Conservation (phyloP, 2,113 vertebrate genomes). For the Acrocephalus kingi region DNA sequence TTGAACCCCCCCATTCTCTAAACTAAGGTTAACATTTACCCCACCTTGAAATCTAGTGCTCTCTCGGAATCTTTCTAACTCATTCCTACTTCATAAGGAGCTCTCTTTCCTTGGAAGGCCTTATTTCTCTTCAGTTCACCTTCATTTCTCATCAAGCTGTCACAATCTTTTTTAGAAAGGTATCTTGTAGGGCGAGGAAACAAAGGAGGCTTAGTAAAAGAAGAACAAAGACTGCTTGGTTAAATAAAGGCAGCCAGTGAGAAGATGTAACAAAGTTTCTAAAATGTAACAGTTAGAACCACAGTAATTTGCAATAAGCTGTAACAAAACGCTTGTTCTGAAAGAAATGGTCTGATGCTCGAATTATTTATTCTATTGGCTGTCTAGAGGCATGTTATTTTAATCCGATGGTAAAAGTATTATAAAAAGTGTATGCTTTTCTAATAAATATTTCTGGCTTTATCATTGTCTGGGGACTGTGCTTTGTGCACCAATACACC, state of each 20-base stretch:
- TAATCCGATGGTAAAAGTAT: background rate
- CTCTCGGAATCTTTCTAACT: background rate
- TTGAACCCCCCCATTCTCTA: background rate
- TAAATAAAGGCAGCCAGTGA: background rate
- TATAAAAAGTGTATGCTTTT: background rate
- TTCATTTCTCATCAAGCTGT: background rate
- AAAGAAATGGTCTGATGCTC: background rate
- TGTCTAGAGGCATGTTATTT: background rate
- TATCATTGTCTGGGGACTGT: background rate
- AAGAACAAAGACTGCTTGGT: background rate
- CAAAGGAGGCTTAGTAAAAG: background rate
- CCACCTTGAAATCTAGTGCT: background rate
- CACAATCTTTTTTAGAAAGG: background rate
- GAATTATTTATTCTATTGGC: background rate
- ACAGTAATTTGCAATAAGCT: background rate
- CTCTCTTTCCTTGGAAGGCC: background rate
- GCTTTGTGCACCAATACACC: accelerated
- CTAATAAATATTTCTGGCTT: background rate
- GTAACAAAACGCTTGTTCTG: background rate
- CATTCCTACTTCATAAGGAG: background rate
- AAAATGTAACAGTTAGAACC: background rate
- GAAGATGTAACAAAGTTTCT: background rate
- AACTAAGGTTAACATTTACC: background rate
- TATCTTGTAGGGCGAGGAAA: background rate
- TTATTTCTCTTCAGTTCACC: background rate